Evolutionary conservation across 2,113 vertebrate genomes (phyloP).

Genomic region (Prinia subflava): DNA sequence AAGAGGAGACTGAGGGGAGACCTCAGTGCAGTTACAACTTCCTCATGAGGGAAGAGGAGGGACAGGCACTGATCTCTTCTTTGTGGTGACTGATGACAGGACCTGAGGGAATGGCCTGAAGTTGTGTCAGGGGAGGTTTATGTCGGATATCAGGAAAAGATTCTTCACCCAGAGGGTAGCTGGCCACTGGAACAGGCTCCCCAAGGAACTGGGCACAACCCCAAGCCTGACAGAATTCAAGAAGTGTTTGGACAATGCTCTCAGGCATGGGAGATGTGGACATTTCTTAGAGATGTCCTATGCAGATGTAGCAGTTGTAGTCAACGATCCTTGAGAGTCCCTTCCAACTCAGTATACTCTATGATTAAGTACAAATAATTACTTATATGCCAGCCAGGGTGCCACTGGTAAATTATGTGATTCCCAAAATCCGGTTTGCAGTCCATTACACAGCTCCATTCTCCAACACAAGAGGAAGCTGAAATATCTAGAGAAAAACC

Average conservation of each 20-base stretch:
- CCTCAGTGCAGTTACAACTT: background rate
- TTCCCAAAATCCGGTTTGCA: background rate
- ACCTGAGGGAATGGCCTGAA: background rate
- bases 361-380: background rate
- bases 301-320: background rate
- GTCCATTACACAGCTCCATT: background rate
- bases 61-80: background rate
- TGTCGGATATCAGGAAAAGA: background rate
- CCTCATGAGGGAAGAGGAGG: background rate
- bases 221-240: background rate
- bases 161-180: background rate
- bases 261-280: background rate
- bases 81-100: background rate
- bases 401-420: background rate
- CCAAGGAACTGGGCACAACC: background rate
- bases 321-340: background rate
- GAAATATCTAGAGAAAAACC: constrained; percentile 1
- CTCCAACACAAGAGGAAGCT: constrained; percentile 55
- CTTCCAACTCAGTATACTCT: background rate
- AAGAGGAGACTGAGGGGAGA: background rate
- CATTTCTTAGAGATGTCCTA: background rate
- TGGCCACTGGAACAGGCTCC: background rate
- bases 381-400: background rate
- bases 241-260: background rate
- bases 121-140: background rate